phyloP scores from a whole-genome alignment of 2,113 vertebrate species.

The Thalassoma bifasciatum region DNA sequence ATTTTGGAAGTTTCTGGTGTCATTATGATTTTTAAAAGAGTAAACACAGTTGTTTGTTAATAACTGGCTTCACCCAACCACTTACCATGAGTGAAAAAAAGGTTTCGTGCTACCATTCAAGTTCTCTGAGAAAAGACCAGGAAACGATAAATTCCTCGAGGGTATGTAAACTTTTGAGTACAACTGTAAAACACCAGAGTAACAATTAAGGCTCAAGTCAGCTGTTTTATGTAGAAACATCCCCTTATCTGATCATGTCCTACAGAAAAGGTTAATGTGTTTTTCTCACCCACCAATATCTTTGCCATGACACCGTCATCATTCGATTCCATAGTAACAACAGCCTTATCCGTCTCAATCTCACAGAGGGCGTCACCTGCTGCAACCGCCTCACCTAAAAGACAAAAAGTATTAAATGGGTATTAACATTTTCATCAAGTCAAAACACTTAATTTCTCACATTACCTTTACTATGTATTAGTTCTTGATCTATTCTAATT shows the following conservation, averaged over 20 bases:
- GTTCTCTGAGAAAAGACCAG: too few relatives aligned
- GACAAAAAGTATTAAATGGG: not conserved
- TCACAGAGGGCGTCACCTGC: slow-evolving; percentile 94
- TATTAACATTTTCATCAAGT: not conserved
- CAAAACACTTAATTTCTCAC: not conserved
- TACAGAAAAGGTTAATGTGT: not conserved
- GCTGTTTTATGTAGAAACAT: slow-evolving; percentile 12
- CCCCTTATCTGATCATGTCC: not conserved
- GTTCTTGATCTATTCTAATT: slow-evolving; percentile 2
- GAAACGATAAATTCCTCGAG: too few relatives aligned
- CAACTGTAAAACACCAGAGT: not conserved
- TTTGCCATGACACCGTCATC: slow-evolving; percentile 95
- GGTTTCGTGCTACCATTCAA: too few relatives aligned
- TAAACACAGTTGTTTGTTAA: too few relatives aligned
- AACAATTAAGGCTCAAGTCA: not conserved
- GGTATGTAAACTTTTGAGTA: too few relatives aligned
- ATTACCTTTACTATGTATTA: not conserved
- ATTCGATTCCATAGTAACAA: slow-evolving; percentile 93
- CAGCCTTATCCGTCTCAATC: slow-evolving; percentile 98
- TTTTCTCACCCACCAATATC: slow-evolving; percentile 89
- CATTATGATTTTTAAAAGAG: too few relatives aligned
- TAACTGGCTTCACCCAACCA: too few relatives aligned
- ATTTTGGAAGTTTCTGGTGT: too few relatives aligned
- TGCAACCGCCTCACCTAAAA: slow-evolving; percentile 89
- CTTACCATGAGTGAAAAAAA: too few relatives aligned